Base-by-base conservation (phyloP, 2,797 vertebrate genomes). In the Danio aesculapii region DNA sequence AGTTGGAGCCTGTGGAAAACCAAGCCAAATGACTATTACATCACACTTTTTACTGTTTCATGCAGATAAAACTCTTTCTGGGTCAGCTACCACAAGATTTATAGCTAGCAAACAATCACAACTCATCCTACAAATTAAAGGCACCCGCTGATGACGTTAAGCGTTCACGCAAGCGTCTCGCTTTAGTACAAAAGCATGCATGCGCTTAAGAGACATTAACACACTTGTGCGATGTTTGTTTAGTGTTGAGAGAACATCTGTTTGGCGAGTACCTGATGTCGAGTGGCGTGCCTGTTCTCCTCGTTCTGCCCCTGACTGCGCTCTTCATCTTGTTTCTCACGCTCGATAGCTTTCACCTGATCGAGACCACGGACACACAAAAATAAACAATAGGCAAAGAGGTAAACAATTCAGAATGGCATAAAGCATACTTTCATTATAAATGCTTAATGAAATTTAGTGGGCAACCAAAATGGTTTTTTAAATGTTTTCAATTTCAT, bases 261-360 rank as follows among this genome's bases (percentile, higher is more conserved):
- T 21, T 39, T 53, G 53, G 57, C n/a, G n/a, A 57, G 4, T 86
- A 98, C 98, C 97, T 99, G 98, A 92, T 99, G 97, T 57, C 98
- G 96, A 76, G 98, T 99, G 77, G 97, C 95, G 1, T 99, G 98
- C 80, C 98, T 95, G 79, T 93, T 93, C 87, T 95, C 97, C 90
- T 99, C 98, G 44, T 98, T 98, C 89, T 97, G 97, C 21, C 90
- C 91, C 85, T 99, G 96, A 75, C 94, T 97, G 67, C 95, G 80
- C 77, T 99, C 98, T 85, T 99, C 98, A 21, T 98, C 97, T 92
- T 98, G 97, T 90, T 99, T 99, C 86, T 99, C 98, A 16, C 98
- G 95, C 80, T 96, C 98, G 88, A 97, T 92, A 1, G 97, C 98
- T 93, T 98, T 97, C 59, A 99, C 97, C 98, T 99, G 90, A 67